A percentile compares a stretch with the other conserved stretches of the same genome.
These are phyloP conservation scores for Tribolium freemani DNA, from an alignment of 2,888 invertebrate species.

Conservation along the genomic window DNA sequence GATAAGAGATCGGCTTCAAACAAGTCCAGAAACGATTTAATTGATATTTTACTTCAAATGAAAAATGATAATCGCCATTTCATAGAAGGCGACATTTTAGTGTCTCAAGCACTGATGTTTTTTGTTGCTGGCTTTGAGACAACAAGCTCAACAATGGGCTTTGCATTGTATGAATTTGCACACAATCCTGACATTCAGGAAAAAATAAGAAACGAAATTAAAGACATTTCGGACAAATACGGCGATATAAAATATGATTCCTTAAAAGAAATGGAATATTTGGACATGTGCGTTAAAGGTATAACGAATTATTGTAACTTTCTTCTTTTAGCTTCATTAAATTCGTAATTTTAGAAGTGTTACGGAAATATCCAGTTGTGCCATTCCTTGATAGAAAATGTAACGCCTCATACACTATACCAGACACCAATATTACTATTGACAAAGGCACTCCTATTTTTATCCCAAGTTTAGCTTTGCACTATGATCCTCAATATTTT, in stretches of 20 bases:
- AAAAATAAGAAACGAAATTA: constrained; percentile 66
- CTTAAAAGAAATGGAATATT: constrained; percentile 67
- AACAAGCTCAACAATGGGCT: constrained; percentile 66
- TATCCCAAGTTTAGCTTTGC: constrained; percentile 61
- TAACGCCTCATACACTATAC: constrained; percentile 53
- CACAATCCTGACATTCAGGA: constrained; percentile 65
- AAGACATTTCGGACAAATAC: constrained; percentile 61
- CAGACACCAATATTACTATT: constrained; percentile 52
- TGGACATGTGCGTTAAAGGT: constrained; percentile 68
- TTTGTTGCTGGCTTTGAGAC: constrained; percentile 70
- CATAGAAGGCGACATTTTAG: constrained; percentile 56
- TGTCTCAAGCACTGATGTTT: constrained; percentile 66
- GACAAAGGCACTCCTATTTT: constrained; percentile 60
- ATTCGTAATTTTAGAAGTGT: constrained; percentile 57
- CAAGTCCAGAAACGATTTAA: constrained; percentile 8
- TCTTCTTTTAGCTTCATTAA: background rate
- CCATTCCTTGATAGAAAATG: constrained; percentile 56
- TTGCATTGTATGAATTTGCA: constrained; percentile 66
- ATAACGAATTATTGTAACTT: background rate
- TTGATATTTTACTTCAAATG: constrained; percentile 15
- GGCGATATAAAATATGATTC: constrained; percentile 66
- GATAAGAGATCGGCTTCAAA: background rate
- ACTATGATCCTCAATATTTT: constrained; percentile 62
- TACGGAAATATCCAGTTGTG: constrained; percentile 64
- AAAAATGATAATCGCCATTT: background rate